Evolutionary conservation across 2,113 vertebrate species (phyloP).

Genomic region (Macquaria ambigua): DNA sequence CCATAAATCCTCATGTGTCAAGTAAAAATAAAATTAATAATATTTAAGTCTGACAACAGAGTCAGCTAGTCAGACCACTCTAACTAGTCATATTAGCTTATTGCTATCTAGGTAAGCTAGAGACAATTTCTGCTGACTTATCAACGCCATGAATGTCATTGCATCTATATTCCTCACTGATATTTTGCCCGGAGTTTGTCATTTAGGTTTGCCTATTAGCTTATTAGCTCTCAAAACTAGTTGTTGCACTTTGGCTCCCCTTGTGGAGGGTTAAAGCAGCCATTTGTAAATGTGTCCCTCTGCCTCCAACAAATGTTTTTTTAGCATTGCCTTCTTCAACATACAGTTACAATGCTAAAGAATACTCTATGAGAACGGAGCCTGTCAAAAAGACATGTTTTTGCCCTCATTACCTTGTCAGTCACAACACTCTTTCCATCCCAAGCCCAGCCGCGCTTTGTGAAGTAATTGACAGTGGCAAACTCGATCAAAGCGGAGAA

Average conservation of each 20-base stretch:
- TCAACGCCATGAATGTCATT: not conserved
- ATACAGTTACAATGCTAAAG: constrained; percentile 25
- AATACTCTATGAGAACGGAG: constrained; percentile 40
- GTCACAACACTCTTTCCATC: constrained; percentile 97
- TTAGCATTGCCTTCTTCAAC: not conserved
- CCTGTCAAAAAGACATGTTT: constrained; percentile 49
- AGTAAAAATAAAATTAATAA: too few relatives aligned
- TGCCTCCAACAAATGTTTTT: constrained; percentile 18
- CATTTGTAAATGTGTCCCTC: not conserved
- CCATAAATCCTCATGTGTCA: too few relatives aligned
- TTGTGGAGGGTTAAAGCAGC: not conserved
- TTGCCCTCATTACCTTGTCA: constrained; percentile 92
- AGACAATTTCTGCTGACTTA: not conserved
- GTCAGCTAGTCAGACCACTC: too few relatives aligned
- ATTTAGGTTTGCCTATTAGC: not conserved
- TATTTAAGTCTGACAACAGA: too few relatives aligned
- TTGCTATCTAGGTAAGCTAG: too few relatives aligned
- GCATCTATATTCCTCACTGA: not conserved
- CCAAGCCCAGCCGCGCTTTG: constrained; percentile 99
- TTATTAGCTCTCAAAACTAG: not conserved
- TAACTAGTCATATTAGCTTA: too few relatives aligned
- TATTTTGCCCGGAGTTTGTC: not conserved
- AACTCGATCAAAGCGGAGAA: constrained; percentile 99
- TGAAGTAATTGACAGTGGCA: constrained; percentile 99
- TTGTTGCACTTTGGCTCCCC: not conserved